Evolutionary conservation across 2,113 vertebrate species (phyloP).

Genomic region (Apaloderma vittatum): DNA sequence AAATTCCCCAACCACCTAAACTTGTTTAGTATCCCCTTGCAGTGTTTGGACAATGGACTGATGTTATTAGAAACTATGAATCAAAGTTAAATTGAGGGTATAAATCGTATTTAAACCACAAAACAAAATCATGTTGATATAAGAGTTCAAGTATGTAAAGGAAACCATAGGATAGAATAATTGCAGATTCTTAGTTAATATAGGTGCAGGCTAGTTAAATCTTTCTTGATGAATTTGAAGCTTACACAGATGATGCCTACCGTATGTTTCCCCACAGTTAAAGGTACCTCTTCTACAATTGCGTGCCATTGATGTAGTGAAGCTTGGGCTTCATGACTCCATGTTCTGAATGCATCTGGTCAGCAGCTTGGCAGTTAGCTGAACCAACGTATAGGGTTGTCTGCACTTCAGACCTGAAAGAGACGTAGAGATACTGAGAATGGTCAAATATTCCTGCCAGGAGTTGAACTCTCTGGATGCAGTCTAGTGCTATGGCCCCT

Average conservation of each 20-base stretch:
- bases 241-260: background rate
- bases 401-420: background rate
- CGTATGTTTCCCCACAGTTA: background rate
- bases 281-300: background rate
- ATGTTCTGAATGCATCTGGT: background rate
- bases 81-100: conserved; percentile 52
- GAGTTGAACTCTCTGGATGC: background rate
- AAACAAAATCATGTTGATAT: conserved; percentile 26
- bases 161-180: background rate
- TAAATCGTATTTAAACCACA: conserved; percentile 39
- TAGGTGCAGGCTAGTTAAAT: background rate
- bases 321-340: background rate
- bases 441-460: background rate
- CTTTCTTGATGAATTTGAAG: background rate
- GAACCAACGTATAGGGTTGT: rapidly evolving
- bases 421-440: background rate
- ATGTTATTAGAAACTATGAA: conserved; percentile 54
- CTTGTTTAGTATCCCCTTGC: conserved; percentile 27
- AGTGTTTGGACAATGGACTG: conserved; percentile 38
- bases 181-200: background rate
- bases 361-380: background rate
- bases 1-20: conserved; percentile 26
- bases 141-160: background rate
- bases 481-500: background rate
- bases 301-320: rapidly evolving